These are phyloP conservation scores for Drosophila pruinosa DNA, from an alignment of 1,140 invertebrate genomes.

Conservation along the genomic window DNA sequence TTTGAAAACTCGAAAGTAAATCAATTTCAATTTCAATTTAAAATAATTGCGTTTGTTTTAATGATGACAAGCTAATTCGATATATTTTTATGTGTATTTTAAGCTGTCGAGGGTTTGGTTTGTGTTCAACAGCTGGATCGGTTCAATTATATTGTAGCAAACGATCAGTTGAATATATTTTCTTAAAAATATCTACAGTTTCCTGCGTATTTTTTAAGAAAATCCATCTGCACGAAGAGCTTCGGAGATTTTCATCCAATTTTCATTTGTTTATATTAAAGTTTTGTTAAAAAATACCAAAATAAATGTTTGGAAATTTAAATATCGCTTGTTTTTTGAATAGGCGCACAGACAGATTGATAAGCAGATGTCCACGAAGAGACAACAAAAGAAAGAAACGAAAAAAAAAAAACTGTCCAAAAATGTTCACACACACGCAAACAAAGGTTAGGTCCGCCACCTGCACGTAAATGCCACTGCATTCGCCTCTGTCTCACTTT, in stretches of 20 bases:
- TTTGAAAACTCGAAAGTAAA: neutral
- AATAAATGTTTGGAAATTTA: slow-evolving; percentile 58
- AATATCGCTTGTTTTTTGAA: slow-evolving; percentile 63
- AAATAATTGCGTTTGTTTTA: neutral
- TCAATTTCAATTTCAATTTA: neutral
- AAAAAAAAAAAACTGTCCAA: slow-evolving; percentile 37
- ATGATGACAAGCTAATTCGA: neutral
- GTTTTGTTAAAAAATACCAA: neutral
- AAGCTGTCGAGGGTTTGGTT: neutral
- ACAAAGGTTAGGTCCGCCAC: slow-evolving; percentile 19
- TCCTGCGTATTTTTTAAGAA: neutral
- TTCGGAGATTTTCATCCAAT: neutral
- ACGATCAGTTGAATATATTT: neutral
- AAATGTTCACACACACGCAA: slow-evolving; percentile 22
- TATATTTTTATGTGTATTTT: neutral
- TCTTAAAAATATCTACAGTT: neutral
- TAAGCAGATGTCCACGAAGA: slow-evolving; percentile 19
- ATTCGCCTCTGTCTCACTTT: neutral
- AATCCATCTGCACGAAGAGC: neutral
- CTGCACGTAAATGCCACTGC: slow-evolving; percentile 24
- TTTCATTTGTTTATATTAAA: neutral
- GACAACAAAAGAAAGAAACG: slow-evolving; percentile 10
- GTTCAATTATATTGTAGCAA: neutral
- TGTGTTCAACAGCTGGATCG: no score
- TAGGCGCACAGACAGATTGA: slow-evolving; percentile 58